A percentile compares a stretch with the other conserved stretches of the same genome.
phyloP scores from a whole-genome alignment of 37 sponge, comb jelly and placozoan species.

The Hormiphora californensis region DNA sequence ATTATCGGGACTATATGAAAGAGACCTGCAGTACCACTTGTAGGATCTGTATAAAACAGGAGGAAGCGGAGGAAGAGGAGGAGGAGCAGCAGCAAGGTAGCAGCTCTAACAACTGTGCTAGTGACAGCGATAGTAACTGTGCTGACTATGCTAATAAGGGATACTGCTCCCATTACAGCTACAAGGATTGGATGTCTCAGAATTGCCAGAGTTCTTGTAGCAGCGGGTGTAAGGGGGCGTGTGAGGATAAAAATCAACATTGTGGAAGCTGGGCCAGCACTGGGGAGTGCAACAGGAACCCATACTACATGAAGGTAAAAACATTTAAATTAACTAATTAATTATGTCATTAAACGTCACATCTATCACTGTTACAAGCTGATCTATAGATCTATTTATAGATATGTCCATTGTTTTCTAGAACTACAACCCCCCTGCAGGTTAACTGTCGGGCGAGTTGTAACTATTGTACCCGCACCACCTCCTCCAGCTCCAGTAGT shows the following conservation, averaged over 20 bases:
- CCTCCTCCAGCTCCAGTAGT: not conserved
- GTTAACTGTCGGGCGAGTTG: conserved; percentile 1
- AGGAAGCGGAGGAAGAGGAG: no score
- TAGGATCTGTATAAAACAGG: not conserved
- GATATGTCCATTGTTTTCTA: no score
- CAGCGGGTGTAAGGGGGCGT: not conserved
- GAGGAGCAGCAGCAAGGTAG: no score
- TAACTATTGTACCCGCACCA: not conserved
- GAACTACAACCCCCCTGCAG: no score
- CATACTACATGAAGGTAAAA: conserved; percentile 43
- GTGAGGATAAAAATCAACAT: not conserved
- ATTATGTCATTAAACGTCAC: no score
- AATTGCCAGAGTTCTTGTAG: conserved; percentile 1
- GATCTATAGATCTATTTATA: no score
- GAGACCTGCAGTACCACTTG: not conserved
- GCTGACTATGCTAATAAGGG: not conserved
- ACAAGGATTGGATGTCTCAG: not conserved
- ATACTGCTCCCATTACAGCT: not conserved
- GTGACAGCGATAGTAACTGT: not conserved
- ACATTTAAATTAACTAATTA: no score
- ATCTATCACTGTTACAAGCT: no score
- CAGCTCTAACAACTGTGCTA: no score
- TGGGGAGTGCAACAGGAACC: not conserved
- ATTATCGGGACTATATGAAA: conserved; percentile 7
- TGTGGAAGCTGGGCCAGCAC: not conserved